Conservation (phyloP, 2,888 invertebrate genomes). For the Coelinius sp. region DNA sequence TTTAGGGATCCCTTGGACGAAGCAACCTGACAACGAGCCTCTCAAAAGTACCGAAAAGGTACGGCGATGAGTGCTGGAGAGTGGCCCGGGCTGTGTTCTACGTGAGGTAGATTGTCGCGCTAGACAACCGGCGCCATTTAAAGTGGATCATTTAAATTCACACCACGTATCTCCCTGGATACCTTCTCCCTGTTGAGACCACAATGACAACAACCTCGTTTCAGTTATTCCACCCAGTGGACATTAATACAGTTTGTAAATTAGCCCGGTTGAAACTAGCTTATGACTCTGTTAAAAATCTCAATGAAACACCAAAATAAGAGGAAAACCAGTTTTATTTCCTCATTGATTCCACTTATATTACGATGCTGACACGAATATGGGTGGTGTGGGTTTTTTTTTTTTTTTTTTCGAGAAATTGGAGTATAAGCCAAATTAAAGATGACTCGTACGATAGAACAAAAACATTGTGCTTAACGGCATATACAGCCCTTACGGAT, state of each 20-base stretch:
- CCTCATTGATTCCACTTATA: not conserved
- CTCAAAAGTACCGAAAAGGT: slow-evolving; percentile 23
- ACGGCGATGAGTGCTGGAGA: slow-evolving; percentile 15
- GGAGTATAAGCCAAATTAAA: slow-evolving; percentile 54
- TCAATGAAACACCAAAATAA: not conserved
- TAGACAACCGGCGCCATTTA: slow-evolving; percentile 69
- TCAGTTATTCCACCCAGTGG: slow-evolving; percentile 32
- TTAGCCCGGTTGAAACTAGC: slow-evolving; percentile 46
- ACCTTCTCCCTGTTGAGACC: slow-evolving; percentile 35
- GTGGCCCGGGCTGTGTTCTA: slow-evolving; percentile 46
- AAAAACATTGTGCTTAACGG: slow-evolving; percentile 57
- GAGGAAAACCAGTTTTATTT: slow-evolving; percentile 9
- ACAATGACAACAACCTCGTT: slow-evolving; percentile 29
- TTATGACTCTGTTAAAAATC: slow-evolving; percentile 6
- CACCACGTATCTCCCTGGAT: slow-evolving; percentile 56
- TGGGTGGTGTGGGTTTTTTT: not conserved
- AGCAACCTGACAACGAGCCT: not conserved
- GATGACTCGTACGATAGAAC: slow-evolving; percentile 57
- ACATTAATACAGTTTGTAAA: slow-evolving; percentile 62
- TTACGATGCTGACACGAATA: slow-evolving; percentile 11
- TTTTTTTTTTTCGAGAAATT: slow-evolving; percentile 16
- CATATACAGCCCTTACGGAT: slow-evolving; percentile 35
- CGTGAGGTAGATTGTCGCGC: slow-evolving; percentile 66
- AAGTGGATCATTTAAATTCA: slow-evolving; percentile 68
- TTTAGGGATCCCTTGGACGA: not conserved